Conservation (phyloP, 2,888 invertebrate genomes). For the Perdita meconis region DNA sequence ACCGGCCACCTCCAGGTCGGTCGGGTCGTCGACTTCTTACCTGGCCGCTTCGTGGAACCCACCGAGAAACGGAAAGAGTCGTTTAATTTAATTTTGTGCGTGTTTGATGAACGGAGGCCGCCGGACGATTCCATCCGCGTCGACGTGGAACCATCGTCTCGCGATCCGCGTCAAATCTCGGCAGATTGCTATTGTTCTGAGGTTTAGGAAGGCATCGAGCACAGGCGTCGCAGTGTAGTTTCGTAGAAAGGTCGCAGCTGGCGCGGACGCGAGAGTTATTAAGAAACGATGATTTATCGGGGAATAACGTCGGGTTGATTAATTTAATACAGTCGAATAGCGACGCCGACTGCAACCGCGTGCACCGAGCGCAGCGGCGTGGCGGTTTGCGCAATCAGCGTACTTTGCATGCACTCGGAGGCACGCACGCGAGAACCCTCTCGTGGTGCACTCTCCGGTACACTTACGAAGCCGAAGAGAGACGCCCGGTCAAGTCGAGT, state of each 20-base stretch:
- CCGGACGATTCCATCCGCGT: constrained; percentile 39
- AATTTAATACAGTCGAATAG: constrained; percentile 66
- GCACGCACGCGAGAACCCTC: constrained; percentile 24
- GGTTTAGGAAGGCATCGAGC: neutral
- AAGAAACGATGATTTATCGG: constrained; percentile 23
- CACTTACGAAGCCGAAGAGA: constrained; percentile 51
- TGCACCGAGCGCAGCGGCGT: constrained; percentile 46
- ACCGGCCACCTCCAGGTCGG: constrained; percentile 60
- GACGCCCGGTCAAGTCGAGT: constrained; percentile 62
- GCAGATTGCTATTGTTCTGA: too few species aligned
- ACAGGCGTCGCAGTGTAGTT: neutral
- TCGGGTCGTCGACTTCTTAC: constrained; percentile 78
- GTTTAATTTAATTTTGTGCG: constrained; percentile 76
- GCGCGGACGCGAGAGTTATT: neutral
- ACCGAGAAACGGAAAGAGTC: constrained; percentile 63
- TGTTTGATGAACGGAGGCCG: constrained; percentile 53
- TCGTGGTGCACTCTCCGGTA: constrained; percentile 5
- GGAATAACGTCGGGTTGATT: constrained; percentile 71
- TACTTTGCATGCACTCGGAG: constrained; percentile 57
- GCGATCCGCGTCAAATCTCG: too few species aligned
- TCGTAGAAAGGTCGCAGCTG: neutral
- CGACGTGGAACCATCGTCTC: neutral
- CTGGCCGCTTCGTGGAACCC: constrained; percentile 76
- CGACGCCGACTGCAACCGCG: constrained; percentile 16
- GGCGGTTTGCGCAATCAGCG: constrained; percentile 65